Percentiles rank a stretch among this genome's conserved stretches.
Conservation (phyloP, 2,797 vertebrate genomes). For the Orestias chungarensis region DNA sequence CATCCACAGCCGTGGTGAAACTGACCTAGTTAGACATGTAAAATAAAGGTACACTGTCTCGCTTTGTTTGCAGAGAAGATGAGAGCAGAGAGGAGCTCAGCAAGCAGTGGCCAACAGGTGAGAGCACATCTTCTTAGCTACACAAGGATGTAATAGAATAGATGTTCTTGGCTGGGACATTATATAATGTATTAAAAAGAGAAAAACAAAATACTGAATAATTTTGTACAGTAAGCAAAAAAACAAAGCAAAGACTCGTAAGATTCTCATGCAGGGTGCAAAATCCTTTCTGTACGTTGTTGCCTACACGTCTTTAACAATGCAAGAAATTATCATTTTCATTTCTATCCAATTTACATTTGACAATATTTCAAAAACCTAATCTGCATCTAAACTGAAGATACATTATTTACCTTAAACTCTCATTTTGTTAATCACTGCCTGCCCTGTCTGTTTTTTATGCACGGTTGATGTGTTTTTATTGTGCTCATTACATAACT, state of each 20-base stretch:
- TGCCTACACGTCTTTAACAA: too few species aligned
- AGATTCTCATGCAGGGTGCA: too few species aligned
- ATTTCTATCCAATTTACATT: too few species aligned
- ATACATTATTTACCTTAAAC: background rate
- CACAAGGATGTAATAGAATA: too few species aligned
- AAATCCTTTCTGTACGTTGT: too few species aligned
- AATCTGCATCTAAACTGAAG: background rate
- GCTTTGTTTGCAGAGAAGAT: slow-evolving; percentile 36
- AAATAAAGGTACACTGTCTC: background rate
- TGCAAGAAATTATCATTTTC: background rate
- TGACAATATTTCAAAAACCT: too few species aligned
- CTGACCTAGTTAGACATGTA: background rate
- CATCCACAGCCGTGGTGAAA: background rate
- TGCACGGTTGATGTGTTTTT: background rate
- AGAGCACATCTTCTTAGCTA: slow-evolving; percentile 9
- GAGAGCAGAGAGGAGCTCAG: background rate
- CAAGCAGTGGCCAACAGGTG: slow-evolving; percentile 48
- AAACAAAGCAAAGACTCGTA: too few species aligned
- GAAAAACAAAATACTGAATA: too few species aligned
- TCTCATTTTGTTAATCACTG: background rate
- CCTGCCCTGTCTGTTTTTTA: background rate
- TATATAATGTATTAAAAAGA: too few species aligned
- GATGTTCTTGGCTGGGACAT: too few species aligned
- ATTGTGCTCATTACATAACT: background rate
- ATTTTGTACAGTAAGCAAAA: background rate